Evolutionary conservation across 2,888 invertebrate genomes (phyloP).

Genomic region (Coleophora deauratella): DNA sequence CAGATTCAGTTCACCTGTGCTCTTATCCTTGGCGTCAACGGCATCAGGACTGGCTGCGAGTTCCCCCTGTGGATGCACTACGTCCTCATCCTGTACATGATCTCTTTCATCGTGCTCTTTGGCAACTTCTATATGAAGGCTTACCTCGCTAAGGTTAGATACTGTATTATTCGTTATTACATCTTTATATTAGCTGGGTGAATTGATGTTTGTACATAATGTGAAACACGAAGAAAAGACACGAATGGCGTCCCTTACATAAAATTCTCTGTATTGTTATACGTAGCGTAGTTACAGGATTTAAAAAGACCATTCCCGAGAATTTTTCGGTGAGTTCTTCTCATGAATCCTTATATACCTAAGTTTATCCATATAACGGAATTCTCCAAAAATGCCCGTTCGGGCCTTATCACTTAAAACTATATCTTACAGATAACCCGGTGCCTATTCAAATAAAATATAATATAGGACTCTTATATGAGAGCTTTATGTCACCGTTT

Average conservation of each 20-base stretch:
- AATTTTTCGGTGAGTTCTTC: no score
- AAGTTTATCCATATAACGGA: no score
- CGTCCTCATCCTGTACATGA: slow-evolving; percentile 88
- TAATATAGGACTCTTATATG: no score
- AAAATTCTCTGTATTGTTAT: slow-evolving; percentile 1
- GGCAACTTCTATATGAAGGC: slow-evolving; percentile 90
- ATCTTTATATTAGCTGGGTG: no score
- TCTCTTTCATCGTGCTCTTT: slow-evolving; percentile 89
- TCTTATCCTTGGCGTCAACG: slow-evolving; percentile 84
- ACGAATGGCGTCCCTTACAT: not conserved
- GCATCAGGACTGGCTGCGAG: slow-evolving; percentile 86
- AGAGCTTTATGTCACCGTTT: no score
- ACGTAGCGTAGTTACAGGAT: not conserved
- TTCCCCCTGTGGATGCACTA: slow-evolving; percentile 95
- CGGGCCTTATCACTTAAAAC: no score
- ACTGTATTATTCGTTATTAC: not conserved
- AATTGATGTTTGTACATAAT: no score
- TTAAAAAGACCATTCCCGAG: not conserved
- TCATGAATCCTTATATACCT: no score
- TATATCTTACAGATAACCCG: no score
- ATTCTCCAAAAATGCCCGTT: no score
- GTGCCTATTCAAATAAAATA: no score
- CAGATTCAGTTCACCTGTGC: slow-evolving; percentile 90
- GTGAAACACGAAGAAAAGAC: not conserved
- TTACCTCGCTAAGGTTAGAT: slow-evolving; percentile 80